Percentiles rank a stretch among this genome's conserved stretches.
phyloP scores from a whole-genome alignment of 1,140 invertebrate species.

The Drosophila saltans region DNA sequence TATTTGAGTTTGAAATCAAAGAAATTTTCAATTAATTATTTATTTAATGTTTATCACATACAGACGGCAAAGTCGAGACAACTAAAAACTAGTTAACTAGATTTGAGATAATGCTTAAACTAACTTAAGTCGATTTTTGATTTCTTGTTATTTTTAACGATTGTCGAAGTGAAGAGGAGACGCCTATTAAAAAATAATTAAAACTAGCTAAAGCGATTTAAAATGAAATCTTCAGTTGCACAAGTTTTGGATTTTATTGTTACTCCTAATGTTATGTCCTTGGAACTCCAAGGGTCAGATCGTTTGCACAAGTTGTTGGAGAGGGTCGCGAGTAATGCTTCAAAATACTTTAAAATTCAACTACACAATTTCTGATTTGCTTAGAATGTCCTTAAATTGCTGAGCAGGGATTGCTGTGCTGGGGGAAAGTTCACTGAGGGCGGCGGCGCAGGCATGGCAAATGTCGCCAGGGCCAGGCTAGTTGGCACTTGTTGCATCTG shows the following conservation, averaged over 20 bases:
- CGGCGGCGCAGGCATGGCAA: slow-evolving; percentile 43
- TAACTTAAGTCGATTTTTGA: neutral
- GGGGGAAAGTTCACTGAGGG: slow-evolving; percentile 43
- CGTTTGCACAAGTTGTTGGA: too few relatives aligned
- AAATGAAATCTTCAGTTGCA: too few relatives aligned
- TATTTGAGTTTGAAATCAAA: neutral
- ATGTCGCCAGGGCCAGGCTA: slow-evolving; percentile 41
- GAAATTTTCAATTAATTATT: neutral
- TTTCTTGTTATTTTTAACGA: neutral
- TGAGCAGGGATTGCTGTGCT: slow-evolving; percentile 59
- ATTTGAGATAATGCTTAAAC: slow-evolving; percentile 4
- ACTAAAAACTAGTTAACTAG: slow-evolving; percentile 12
- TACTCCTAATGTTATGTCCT: too few relatives aligned
- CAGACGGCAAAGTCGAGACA: neutral
- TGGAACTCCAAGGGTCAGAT: too few relatives aligned
- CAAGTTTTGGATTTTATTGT: too few relatives aligned
- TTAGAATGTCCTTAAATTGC: slow-evolving; percentile 63
- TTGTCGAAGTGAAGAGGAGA: too few relatives aligned
- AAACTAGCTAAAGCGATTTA: too few relatives aligned
- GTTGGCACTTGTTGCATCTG: slow-evolving; percentile 34
- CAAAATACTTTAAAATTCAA: neutral
- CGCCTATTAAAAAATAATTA: too few relatives aligned
- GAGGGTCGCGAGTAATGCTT: neutral
- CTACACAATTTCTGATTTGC: too few relatives aligned
- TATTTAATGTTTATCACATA: slow-evolving; percentile 7